Percentiles rank a stretch among this genome's conserved stretches.
These are phyloP conservation scores for Meloidogyne chitwoodi DNA, from an alignment of 1,140 invertebrate species.

Conservation along the genomic window DNA sequence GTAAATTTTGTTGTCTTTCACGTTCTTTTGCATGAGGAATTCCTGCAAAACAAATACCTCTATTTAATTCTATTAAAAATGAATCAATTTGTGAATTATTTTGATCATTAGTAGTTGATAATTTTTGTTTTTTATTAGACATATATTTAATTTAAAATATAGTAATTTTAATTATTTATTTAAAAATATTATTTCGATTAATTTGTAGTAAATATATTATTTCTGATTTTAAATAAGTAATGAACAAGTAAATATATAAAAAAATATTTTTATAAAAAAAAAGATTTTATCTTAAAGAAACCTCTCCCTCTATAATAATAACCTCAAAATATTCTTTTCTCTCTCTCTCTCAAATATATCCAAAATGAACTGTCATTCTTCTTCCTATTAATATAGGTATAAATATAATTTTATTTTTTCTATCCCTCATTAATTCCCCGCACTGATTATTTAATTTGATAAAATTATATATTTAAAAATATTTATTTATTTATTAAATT, in stretches of 20 bases:
- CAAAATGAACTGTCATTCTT: not conserved
- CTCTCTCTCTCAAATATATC: not conserved
- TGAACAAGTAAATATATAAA: not conserved
- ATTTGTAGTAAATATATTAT: no score
- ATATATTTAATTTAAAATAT: not conserved
- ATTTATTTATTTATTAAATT: not conserved
- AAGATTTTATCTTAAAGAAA: not conserved
- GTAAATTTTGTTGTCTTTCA: slow-evolving; percentile 17
- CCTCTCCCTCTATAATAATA: not conserved
- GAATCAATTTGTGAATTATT: not conserved
- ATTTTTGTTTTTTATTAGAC: not conserved
- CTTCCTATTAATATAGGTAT: not conserved
- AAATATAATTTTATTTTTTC: not conserved
- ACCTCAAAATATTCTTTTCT: not conserved
- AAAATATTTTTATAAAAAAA: no score
- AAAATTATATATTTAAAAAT: not conserved
- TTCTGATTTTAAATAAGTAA: no score
- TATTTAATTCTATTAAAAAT: slow-evolving; percentile 2
- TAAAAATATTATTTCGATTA: no score
- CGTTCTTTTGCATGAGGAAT: slow-evolving; percentile 16
- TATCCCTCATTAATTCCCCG: not conserved
- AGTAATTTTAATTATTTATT: no score
- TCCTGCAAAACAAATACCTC: slow-evolving; percentile 8
- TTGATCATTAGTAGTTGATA: not conserved
- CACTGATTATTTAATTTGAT: not conserved